phyloP scores from a whole-genome alignment of 53 echinoderm and acorn worm species.

The Paracentrotus lividus region DNA sequence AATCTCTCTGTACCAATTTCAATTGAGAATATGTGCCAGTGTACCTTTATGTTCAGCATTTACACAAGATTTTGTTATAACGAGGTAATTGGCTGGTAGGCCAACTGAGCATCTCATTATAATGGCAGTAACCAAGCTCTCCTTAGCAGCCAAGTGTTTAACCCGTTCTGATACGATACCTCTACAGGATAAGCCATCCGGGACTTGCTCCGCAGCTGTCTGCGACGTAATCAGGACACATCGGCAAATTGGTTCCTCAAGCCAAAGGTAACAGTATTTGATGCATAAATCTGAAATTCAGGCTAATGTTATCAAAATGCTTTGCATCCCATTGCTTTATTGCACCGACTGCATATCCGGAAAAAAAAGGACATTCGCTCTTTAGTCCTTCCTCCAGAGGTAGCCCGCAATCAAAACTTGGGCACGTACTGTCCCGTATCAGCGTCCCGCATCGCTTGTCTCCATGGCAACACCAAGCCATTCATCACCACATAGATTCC shows the following conservation, averaged over 20 bases:
- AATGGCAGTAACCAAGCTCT: too few relatives aligned
- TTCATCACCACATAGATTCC: conserved; percentile 81
- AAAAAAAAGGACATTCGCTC: neutral
- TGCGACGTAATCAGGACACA: neutral
- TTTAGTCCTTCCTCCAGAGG: neutral
- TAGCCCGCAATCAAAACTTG: neutral
- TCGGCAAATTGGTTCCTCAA: neutral
- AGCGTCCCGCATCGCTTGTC: conserved; percentile 71
- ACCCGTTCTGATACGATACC: too few relatives aligned
- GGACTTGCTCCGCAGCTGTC: neutral
- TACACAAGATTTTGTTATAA: neutral
- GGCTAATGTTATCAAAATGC: neutral
- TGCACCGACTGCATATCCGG: conserved; percentile 2
- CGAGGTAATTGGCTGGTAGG: neutral
- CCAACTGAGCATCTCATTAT: neutral
- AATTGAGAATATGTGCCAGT: too few relatives aligned
- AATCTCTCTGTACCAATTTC: too few relatives aligned
- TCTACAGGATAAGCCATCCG: neutral
- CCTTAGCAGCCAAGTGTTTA: too few relatives aligned
- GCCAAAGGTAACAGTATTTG: neutral
- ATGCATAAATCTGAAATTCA: neutral
- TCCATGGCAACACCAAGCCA: conserved; percentile 78
- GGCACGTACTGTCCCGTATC: conserved; percentile 73
- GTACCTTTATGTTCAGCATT: too few relatives aligned
- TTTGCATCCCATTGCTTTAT: neutral